Evolutionary conservation across 1,140 invertebrate genomes (phyloP).

Genomic region (Mactra quadrangularis): DNA sequence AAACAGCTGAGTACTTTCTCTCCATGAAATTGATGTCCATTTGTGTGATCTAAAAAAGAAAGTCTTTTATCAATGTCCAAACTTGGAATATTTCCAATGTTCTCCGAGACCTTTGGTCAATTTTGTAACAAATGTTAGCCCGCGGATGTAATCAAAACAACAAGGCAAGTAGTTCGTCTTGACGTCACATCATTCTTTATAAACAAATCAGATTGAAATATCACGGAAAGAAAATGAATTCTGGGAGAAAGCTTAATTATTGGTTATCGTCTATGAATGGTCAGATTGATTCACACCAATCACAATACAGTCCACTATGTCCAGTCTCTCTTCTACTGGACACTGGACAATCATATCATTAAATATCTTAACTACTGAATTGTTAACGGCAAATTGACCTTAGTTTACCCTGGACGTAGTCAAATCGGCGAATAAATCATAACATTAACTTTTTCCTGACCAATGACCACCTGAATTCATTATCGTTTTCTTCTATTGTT

Average conservation of each 20-base stretch:
- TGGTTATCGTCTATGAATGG: constrained; percentile 9
- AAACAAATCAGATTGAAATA: constrained; percentile 30
- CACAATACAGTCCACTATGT: constrained; percentile 23
- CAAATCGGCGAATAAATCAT: constrained; percentile 38
- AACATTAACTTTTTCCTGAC: constrained; percentile 39
- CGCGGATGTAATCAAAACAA: constrained; percentile 1
- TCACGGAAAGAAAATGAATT: too few relatives aligned
- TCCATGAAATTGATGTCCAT: constrained; percentile 24
- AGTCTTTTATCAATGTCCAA: constrained; percentile 20
- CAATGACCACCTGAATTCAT: constrained; percentile 52
- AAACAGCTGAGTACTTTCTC: neutral
- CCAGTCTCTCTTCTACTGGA: constrained; percentile 29
- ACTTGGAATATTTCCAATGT: neutral
- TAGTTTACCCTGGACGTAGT: constrained; percentile 16
- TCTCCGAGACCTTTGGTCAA: constrained; percentile 28
- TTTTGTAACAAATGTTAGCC: constrained; percentile 2
- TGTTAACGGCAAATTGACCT: constrained; percentile 53
- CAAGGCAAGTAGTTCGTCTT: constrained; percentile 7
- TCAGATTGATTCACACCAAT: constrained; percentile 3
- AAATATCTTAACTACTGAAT: constrained; percentile 25
- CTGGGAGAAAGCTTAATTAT: constrained; percentile 20
- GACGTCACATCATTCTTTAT: constrained; percentile 32
- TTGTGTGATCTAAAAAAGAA: neutral
- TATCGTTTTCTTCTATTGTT: constrained; percentile 25
- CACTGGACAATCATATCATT: constrained; percentile 51